phyloP scores from a whole-genome alignment of 2,888 invertebrate species.

The Megastigmus dorsalis region DNA sequence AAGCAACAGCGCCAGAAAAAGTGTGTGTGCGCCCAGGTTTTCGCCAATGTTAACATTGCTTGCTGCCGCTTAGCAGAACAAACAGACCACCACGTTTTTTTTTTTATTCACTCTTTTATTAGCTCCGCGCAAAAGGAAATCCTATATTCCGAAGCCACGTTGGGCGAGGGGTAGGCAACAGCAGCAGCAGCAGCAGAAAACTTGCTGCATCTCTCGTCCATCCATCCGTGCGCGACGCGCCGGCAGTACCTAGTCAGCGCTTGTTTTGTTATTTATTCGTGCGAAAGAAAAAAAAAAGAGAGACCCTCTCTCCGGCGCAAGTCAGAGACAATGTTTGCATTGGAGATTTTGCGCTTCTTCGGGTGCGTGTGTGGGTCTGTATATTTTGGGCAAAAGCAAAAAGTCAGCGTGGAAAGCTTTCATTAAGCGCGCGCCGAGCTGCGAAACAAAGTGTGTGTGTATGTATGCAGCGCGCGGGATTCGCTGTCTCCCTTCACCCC shows the following conservation, averaged over 20 bases:
- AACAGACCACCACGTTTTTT: no score
- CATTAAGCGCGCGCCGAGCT: background rate
- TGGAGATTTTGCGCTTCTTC: constrained; percentile 38
- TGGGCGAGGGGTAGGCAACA: no score
- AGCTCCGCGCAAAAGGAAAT: constrained; percentile 12
- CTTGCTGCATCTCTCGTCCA: background rate
- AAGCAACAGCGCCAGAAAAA: no score
- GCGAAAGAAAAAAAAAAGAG: background rate
- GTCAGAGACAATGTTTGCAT: constrained; percentile 30
- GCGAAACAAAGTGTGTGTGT: background rate
- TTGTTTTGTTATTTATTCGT: constrained; percentile 44
- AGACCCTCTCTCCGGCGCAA: background rate
- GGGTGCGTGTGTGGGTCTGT: background rate
- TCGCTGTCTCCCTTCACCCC: background rate
- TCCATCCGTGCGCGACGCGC: background rate
- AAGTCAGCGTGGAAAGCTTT: constrained; percentile 15
- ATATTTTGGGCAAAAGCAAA: background rate
- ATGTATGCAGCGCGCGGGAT: no score
- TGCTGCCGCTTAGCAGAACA: no score
- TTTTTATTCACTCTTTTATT: constrained; percentile 43
- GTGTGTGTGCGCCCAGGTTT: no score
- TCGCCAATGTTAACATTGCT: no score
- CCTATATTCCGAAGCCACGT: constrained; percentile 16
- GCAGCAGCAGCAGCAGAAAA: no score
- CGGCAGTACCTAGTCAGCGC: background rate